Conservation (phyloP, 2,113 vertebrate species). For the Syngnathus floridae region DNA sequence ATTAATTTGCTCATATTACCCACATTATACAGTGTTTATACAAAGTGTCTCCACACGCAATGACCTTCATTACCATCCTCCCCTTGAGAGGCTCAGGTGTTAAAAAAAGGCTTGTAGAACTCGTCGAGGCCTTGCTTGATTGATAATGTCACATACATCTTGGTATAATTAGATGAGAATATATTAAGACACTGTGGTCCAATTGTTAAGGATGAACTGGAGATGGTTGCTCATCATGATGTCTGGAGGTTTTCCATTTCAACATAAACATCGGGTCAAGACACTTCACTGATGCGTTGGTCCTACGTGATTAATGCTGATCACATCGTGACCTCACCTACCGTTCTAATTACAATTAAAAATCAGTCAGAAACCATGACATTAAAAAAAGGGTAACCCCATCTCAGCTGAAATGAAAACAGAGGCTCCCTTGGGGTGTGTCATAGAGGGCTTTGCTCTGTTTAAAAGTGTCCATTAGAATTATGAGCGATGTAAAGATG, state of each 20-base stretch:
- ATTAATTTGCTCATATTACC: constrained; percentile 6
- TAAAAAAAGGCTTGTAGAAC: constrained; percentile 11
- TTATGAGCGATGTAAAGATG: neutral
- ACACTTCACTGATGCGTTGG: constrained; percentile 46
- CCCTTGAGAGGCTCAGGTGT: constrained; percentile 21
- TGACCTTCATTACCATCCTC: constrained; percentile 7
- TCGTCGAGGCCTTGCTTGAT: constrained; percentile 4
- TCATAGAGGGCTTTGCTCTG: constrained; percentile 12
- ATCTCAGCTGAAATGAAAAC: constrained; percentile 31
- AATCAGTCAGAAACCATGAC: constrained; percentile 8
- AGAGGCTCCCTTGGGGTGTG: constrained; percentile 14
- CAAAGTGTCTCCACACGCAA: neutral
- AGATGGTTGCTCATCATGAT: neutral
- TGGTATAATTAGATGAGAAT: constrained; percentile 5
- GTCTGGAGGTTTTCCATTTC: constrained; percentile 19
- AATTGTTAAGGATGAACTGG: constrained; percentile 14
- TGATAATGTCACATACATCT: neutral
- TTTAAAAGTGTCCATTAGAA: constrained; percentile 30
- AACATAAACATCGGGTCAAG: constrained; percentile 42
- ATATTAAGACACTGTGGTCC: constrained; percentile 4
- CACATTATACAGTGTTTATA: constrained; percentile 3
- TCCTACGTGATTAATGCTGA: constrained; percentile 27
- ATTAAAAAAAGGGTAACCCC: constrained; percentile 11
- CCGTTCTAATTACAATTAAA: constrained; percentile 43
- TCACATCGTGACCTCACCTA: constrained; percentile 19